Evolutionary conservation across 2,113 vertebrate genomes (phyloP).

Genomic region (Forbesichthys papilliferus): DNA sequence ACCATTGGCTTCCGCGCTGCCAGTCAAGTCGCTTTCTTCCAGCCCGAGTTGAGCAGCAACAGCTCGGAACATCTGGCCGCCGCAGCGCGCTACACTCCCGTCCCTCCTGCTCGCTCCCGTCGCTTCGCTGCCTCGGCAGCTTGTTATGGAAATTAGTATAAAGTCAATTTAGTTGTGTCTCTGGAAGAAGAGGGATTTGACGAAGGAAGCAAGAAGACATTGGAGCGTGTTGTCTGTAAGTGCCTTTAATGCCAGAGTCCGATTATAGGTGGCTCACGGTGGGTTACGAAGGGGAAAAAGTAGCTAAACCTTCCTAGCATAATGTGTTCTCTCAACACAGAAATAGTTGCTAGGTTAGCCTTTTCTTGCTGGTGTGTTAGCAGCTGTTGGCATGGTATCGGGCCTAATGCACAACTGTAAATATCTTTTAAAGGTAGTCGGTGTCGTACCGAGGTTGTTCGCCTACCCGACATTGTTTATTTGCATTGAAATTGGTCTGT

Average conservation of each 20-base stretch:
- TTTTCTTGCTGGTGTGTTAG: conserved; percentile 53
- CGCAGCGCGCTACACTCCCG: conserved; percentile 72
- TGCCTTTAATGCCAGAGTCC: conserved; percentile 70
- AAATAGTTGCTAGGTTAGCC: conserved; percentile 69
- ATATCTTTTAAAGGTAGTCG: conserved; percentile 44
- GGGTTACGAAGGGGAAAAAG: conserved; percentile 74
- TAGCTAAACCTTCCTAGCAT: conserved; percentile 74
- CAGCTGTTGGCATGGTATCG: conserved; percentile 72
- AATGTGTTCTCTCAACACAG: conserved; percentile 59
- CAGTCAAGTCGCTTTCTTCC: conserved; percentile 76
- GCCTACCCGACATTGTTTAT: too few species aligned
- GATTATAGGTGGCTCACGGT: conserved; percentile 66
- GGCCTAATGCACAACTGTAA: conserved; percentile 72
- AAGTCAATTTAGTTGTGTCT: conserved; percentile 74
- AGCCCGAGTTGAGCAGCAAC: conserved; percentile 82
- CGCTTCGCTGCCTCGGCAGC: conserved; percentile 66
- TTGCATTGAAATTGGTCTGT: too few species aligned
- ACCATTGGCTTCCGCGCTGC: conserved; percentile 77
- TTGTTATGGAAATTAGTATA: conserved; percentile 79
- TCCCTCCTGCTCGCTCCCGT: conserved; percentile 29
- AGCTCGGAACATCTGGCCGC: conserved; percentile 86
- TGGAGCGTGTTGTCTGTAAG: conserved; percentile 79
- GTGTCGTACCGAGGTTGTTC: too few species aligned
- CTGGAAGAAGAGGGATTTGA: conserved; percentile 45
- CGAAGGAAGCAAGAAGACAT: conserved; percentile 69